Evolutionary conservation across 2,888 invertebrate genomes (phyloP).

Genomic region (Agrochola macilenta): DNA sequence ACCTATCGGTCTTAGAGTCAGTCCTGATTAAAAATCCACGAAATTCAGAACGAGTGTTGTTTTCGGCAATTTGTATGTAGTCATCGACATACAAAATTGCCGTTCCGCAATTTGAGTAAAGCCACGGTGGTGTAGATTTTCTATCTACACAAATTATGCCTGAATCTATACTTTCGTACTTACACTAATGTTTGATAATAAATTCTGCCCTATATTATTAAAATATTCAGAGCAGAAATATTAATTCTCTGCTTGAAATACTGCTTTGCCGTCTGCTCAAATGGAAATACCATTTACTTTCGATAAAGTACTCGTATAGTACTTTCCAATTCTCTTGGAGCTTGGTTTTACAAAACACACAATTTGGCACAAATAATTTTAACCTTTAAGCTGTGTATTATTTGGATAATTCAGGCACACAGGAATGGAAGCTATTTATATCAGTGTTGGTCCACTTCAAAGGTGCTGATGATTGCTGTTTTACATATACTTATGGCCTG

Average conservation of each 20-base stretch:
- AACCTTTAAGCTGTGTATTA: neutral
- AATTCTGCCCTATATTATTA: constrained; percentile 12
- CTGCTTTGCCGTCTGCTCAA: constrained; percentile 31
- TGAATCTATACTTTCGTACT: neutral
- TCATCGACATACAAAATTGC: neutral
- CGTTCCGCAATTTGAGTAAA: neutral
- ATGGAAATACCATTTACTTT: constrained; percentile 54
- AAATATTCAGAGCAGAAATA: constrained; percentile 42
- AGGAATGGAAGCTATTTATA: neutral
- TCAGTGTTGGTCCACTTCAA: neutral
- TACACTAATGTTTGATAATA: constrained; percentile 17
- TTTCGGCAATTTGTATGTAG: no score
- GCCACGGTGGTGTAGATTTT: neutral
- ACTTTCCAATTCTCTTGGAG: constrained; percentile 21
- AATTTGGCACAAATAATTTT: neutral
- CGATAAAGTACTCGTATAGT: constrained; percentile 29
- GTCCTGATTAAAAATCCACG: neutral
- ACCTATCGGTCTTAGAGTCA: neutral
- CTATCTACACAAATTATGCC: neutral
- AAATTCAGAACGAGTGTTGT: neutral
- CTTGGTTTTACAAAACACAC: neutral
- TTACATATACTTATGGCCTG: neutral
- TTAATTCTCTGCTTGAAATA: constrained; percentile 56
- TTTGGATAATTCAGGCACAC: constrained; percentile 5
- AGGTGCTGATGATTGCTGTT: neutral